Evolutionary conservation across 2,113 vertebrate species (phyloP).

Genomic region (Neogale vison): DNA sequence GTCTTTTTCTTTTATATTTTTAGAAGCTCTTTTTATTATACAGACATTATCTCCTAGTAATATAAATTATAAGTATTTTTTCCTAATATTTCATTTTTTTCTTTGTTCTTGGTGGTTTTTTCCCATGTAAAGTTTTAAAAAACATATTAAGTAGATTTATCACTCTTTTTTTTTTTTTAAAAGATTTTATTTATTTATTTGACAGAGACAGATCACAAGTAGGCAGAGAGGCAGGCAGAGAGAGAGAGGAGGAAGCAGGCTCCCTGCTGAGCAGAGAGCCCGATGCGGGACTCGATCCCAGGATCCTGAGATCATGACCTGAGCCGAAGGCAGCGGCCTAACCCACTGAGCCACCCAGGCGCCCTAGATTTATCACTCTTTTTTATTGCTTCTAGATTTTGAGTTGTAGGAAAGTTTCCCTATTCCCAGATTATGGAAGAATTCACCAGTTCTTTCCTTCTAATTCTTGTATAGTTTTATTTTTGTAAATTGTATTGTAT

Average conservation of each 20-base stretch:
- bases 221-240: no score
- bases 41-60: background rate
- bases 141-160: background rate
- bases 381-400: conserved; percentile 4
- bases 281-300: no score
- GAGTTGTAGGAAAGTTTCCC: background rate
- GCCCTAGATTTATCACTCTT: background rate
- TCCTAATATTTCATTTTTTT: background rate
- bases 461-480: background rate
- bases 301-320: no score
- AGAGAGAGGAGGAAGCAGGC: no score
- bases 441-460: background rate
- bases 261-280: no score
- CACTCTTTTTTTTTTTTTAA: no score
- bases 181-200: no score
- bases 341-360: no score
- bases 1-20: background rate
- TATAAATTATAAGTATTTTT: background rate
- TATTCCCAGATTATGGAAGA: background rate
- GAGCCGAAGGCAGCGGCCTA: no score
- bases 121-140: background rate
- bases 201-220: no score
- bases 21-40: background rate
- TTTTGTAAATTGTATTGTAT: no score
- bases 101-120: background rate